Percentiles rank a stretch among this genome's conserved stretches.
phyloP scores from a whole-genome alignment of 2,888 invertebrate genomes.

The Crioceris asparagi region DNA sequence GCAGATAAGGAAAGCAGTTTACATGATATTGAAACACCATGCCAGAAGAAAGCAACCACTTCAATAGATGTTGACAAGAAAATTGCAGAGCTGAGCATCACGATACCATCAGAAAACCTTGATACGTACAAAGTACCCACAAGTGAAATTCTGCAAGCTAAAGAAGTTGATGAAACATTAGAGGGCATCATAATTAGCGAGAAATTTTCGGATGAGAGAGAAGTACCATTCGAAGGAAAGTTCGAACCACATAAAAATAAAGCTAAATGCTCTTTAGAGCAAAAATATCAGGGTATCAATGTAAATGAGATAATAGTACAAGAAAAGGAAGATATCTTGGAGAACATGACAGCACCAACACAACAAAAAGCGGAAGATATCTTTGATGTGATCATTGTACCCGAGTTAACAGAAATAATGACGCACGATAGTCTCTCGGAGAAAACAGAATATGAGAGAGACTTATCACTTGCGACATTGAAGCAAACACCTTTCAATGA shows the following conservation, averaged over 20 bases:
- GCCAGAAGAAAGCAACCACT: constrained; percentile 27
- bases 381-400: constrained; percentile 36
- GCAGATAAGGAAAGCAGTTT: constrained; percentile 39
- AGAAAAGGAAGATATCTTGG: constrained; percentile 31
- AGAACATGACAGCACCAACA: constrained; percentile 22
- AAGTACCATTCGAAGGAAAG: constrained; percentile 38
- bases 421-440: constrained; percentile 17
- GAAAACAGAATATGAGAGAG: constrained; percentile 7
- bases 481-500: constrained; percentile 29
- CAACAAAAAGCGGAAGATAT: constrained; percentile 32
- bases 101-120: constrained; percentile 26
- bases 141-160: constrained; percentile 28
- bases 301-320: constrained; percentile 29
- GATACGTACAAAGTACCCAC: constrained; percentile 20
- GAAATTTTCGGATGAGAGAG: constrained; percentile 40
- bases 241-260: constrained; percentile 40
- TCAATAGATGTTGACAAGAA: constrained; percentile 30
- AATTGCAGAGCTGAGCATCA: constrained; percentile 35
- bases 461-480: constrained; percentile 25
- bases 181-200: constrained; percentile 42
- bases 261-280: constrained; percentile 40
- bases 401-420: constrained; percentile 29
- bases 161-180: constrained; percentile 37
- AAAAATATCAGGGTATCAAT: constrained; percentile 41
- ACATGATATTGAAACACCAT: constrained; percentile 28